Conservation (phyloP, 2,113 vertebrate genomes). For the Oryzias woworae region DNA sequence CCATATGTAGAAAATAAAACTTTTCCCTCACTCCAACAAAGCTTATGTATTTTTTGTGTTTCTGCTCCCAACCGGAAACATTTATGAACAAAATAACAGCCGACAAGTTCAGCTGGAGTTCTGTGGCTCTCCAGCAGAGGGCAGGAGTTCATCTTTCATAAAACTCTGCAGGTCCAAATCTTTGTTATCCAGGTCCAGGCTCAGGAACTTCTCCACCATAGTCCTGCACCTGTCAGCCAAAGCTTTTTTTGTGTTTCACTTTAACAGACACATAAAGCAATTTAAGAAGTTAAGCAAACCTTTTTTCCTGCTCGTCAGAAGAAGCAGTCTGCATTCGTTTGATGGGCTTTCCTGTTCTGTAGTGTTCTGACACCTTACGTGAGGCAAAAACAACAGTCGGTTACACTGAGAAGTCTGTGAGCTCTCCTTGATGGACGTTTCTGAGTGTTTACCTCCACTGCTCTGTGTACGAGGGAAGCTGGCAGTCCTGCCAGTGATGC, state of each 20-base stretch:
- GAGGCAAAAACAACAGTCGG: constrained; percentile 8
- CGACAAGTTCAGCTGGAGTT: constrained; percentile 40
- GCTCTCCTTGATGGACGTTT: neutral
- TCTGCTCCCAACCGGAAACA: neutral
- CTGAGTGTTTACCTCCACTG: constrained; percentile 79
- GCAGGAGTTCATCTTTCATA: constrained; percentile 83
- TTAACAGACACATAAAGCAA: neutral
- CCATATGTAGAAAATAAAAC: neutral
- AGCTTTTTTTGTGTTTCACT: neutral
- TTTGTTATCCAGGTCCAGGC: constrained; percentile 87
- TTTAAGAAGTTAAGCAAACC: constrained; percentile 49
- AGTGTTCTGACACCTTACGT: constrained; percentile 82
- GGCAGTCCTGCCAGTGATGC: constrained; percentile 89
- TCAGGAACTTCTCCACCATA: constrained; percentile 88
- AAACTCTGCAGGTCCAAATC: constrained; percentile 81
- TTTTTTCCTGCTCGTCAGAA: constrained; percentile 61
- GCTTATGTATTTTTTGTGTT: neutral
- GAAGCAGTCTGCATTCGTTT: constrained; percentile 63
- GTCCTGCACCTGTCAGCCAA: constrained; percentile 76
- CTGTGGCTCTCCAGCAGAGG: constrained; percentile 73
- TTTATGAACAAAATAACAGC: neutral
- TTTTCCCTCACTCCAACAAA: constrained; percentile 1
- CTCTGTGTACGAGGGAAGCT: constrained; percentile 83
- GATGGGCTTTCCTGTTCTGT: constrained; percentile 83
- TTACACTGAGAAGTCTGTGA: neutral